A percentile compares a stretch with the other conserved stretches of the same genome.
These are phyloP conservation scores for Myrmecobius fasciatus DNA, from an alignment of 2,113 vertebrate genomes.

Conservation along the genomic window DNA sequence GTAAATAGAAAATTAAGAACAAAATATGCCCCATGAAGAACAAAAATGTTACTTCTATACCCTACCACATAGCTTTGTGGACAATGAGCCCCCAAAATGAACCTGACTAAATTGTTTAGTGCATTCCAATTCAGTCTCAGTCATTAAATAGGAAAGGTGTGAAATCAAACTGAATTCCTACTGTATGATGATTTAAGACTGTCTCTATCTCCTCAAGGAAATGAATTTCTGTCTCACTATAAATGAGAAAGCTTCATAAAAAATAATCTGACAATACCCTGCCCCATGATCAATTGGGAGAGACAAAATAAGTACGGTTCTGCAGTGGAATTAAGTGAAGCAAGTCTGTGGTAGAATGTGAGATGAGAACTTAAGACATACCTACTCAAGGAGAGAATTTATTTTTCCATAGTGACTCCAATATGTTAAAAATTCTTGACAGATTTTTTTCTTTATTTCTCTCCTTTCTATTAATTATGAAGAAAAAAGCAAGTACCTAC, in stretches of 20 bases:
- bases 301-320: background rate
- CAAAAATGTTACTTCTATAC: constrained; percentile 1
- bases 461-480: background rate
- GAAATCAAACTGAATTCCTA: constrained; percentile 16
- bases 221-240: constrained; percentile 4
- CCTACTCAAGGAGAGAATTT: background rate
- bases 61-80: background rate
- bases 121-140: background rate
- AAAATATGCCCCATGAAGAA: background rate
- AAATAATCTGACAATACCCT: background rate
- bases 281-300: background rate
- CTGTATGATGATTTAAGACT: constrained; percentile 13
- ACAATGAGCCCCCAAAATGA: background rate
- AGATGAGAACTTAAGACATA: background rate
- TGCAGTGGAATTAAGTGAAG: background rate
- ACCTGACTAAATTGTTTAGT: background rate
- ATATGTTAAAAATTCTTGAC: constrained; percentile 11
- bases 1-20: constrained; percentile 5
- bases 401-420: background rate
- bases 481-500: constrained; percentile 30
- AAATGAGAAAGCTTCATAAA: constrained; percentile 23
- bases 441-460: constrained; percentile 34
- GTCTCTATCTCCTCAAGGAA: constrained; percentile 15
- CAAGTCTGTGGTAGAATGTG: background rate
- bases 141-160: background rate